Evolutionary conservation across 2,888 invertebrate genomes (phyloP).

Genomic region (Neoaliturus tenellus): DNA sequence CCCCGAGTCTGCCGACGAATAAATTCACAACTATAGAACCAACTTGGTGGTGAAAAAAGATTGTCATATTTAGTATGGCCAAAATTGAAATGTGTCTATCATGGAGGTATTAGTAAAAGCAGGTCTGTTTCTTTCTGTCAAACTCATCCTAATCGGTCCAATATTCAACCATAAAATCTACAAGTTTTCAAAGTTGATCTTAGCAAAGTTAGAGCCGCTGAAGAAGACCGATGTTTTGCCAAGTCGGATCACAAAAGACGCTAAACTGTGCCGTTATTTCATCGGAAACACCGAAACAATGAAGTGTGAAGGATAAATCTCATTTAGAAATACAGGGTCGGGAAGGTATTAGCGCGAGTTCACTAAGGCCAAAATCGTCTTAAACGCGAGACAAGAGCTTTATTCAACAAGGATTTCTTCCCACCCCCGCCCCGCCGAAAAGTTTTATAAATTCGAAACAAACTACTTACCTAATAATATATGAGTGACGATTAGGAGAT

Average conservation of each 20-base stretch:
- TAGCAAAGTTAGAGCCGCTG: background rate
- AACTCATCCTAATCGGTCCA: background rate
- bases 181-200: constrained; percentile 28
- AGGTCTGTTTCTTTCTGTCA: no score
- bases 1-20: no score
- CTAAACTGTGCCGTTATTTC: constrained; percentile 51
- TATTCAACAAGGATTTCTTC: constrained; percentile 59
- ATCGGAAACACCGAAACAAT: constrained; percentile 54
- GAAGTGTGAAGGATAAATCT: constrained; percentile 61
- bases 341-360: constrained; percentile 58
- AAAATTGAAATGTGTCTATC: no score
- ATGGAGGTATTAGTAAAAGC: no score
- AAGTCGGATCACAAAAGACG: constrained; percentile 45
- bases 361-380: constrained; percentile 61
- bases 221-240: constrained; percentile 25
- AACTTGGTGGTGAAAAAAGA: no score
- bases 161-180: background rate
- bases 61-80: no score
- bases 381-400: constrained; percentile 60
- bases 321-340: constrained; percentile 60
- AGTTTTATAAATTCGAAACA: constrained; percentile 61
- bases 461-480: constrained; percentile 60
- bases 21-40: no score
- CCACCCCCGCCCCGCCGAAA: constrained; percentile 43
- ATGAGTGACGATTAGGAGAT: constrained; percentile 60